Evolutionary conservation across 1,140 invertebrate genomes (phyloP).

Genomic region (Venustaconcha ellipsiformis): DNA sequence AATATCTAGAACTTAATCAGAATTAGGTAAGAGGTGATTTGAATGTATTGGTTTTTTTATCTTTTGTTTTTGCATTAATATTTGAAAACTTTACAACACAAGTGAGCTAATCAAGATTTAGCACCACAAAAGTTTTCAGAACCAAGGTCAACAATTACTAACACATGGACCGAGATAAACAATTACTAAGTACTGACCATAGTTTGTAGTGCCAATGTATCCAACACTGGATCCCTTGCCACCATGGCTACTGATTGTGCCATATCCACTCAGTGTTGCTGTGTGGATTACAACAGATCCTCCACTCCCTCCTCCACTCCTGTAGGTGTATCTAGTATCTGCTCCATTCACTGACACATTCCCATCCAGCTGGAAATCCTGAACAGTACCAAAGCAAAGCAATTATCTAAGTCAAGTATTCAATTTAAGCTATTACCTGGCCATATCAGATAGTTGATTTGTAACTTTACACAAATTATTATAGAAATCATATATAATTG

Average conservation of each 20-base stretch:
- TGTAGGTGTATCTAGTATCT: constrained; percentile 7
- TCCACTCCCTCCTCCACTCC: constrained; percentile 28
- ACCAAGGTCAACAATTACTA: no score
- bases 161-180: neutral
- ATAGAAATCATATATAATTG: no score
- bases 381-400: neutral
- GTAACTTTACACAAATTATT: no score
- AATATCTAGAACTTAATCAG: no score
- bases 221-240: constrained; percentile 9
- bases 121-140: no score
- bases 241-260: constrained; percentile 25
- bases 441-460: no score
- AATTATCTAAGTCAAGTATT: neutral
- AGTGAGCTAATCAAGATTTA: no score
- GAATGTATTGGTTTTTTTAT: no score
- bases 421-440: no score
- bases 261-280: constrained; percentile 15
- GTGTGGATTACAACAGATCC: constrained; percentile 13
- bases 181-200: constrained; percentile 5
- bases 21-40: no score
- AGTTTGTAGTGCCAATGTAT: neutral
- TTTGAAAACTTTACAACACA: no score
- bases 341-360: constrained; percentile 38
- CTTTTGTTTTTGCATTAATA: no score
- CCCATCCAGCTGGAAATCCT: constrained; percentile 33